Evolutionary conservation across 1,140 invertebrate genomes (phyloP), one percentile per base, ranked within the genome.

Genomic region (Diorhabda elongata): DNA sequence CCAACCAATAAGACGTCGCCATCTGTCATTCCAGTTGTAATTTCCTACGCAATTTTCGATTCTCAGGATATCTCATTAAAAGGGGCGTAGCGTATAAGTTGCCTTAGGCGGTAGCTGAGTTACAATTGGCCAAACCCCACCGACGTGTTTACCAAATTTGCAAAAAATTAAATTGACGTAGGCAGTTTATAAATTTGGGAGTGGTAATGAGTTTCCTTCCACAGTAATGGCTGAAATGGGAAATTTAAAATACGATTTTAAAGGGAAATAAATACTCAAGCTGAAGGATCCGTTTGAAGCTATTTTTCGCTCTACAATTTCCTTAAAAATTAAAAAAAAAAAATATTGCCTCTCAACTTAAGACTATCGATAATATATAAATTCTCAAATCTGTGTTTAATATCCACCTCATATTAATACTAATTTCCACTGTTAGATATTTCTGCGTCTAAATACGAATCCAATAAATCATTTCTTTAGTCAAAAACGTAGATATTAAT

Each of bases 31-130:
- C 69, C 58, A 69, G 60, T 67, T 67, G 61, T 72, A 72, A 72
- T 72, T 72, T 72, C 71, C 71, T 72, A 69, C 71, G 64, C 71
- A 72, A 72, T 72, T 72, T 72, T 68, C 64, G 56, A 69, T 69
- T 67, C 61, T 64, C 65, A 64, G 68, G 71, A 72, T 64, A 72
- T 72, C 61, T 66, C 60, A 72, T 72, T 72, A 72, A 72, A 71
- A 69, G 65, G 68, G 71, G 71, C 71, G 71, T 72, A 69, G 68
- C 67, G 60, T 69, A 63, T 72, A 69, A 63, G 71, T 69, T 58
- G 65, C 71, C 66, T 57, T 42, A 52, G 71, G 64, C 60, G 44
- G n/a, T 62, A 58, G 43, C 47, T 26, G 60, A 64, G 58, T 71
- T 66, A 61, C 67, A 69, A 71, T 71, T 71, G 70, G 70, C 70